Percentiles rank a stretch among this genome's conserved stretches.
Conservation (phyloP, 2,888 invertebrate genomes). For the Galerucella calmariensis region DNA sequence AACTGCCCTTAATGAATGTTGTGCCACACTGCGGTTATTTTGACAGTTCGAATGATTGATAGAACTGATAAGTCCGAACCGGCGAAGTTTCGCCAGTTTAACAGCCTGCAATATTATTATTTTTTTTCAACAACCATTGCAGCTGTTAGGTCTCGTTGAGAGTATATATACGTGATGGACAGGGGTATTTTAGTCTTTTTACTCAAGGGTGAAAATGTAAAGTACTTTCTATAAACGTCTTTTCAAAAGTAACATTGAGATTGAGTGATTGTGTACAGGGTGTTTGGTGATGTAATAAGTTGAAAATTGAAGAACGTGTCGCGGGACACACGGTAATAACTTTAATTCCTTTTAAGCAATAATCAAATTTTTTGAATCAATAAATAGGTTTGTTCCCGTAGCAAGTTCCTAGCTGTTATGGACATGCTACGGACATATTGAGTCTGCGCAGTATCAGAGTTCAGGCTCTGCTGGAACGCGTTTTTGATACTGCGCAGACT, state of each 20-base stretch:
- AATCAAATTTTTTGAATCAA: too few species aligned
- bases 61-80: conserved; percentile 43
- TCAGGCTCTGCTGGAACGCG: too few species aligned
- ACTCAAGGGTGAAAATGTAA: conserved; percentile 6
- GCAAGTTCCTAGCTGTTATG: too few species aligned
- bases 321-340: too few species aligned
- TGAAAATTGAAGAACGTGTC: too few species aligned
- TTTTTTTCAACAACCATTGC: conserved; percentile 19
- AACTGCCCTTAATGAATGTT: conserved; percentile 44
- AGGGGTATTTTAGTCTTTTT: conserved; percentile 8
- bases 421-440: too few species aligned
- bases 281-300: not conserved
- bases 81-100: conserved; percentile 14
- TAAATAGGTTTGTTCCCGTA: too few species aligned
- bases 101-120: conserved; percentile 13
- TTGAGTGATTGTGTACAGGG: not conserved
- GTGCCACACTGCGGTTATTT: conserved; percentile 47
- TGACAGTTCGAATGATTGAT: conserved; percentile 49
- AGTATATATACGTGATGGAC: conserved; percentile 4
- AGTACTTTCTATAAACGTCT: not conserved
- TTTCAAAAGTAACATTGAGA: not conserved
- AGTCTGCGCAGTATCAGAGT: too few species aligned
- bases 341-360: too few species aligned
- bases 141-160: conserved; percentile 23
- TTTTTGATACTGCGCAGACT: too few species aligned